Percentiles rank a stretch among this genome's conserved stretches.
Conservation (phyloP, 1,140 invertebrate species). For the Babylonia areolata region DNA sequence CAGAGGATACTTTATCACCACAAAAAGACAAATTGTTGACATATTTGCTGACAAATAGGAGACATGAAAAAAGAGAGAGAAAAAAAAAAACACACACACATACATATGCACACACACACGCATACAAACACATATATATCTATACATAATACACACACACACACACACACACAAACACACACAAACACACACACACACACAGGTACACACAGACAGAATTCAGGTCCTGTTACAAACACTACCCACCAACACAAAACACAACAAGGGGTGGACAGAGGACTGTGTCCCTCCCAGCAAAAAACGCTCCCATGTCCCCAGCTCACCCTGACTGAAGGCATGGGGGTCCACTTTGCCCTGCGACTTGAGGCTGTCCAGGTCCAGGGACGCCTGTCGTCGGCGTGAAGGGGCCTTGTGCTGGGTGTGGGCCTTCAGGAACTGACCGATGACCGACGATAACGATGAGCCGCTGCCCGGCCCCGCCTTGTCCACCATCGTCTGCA, state of each 20-base stretch:
- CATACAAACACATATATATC: not conserved
- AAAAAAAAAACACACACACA: constrained; percentile 19
- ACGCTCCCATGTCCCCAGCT: not conserved
- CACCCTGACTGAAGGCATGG: constrained; percentile 32
- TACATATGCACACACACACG: not conserved
- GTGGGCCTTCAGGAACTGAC: constrained; percentile 13
- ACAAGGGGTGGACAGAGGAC: too few species aligned
- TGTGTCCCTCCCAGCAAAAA: too few species aligned
- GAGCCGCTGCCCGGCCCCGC: constrained; percentile 7
- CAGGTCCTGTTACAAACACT: too few species aligned
- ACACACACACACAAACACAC: not conserved
- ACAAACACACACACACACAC: too few species aligned
- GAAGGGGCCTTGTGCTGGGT: not conserved
- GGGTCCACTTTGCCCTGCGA: constrained; percentile 32
- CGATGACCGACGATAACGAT: constrained; percentile 14
- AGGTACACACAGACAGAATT: too few species aligned
- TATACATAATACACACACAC: not conserved
- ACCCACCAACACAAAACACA: too few species aligned
- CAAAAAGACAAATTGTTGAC: too few species aligned
- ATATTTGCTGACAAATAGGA: too few species aligned
- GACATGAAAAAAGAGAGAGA: too few species aligned
- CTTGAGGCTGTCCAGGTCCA: constrained; percentile 26
- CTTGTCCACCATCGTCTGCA: not conserved
- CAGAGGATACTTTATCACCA: too few species aligned
- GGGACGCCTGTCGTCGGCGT: not conserved